Evolutionary conservation across 2,113 vertebrate species (phyloP).

Genomic region (Syngnathus typhle): DNA sequence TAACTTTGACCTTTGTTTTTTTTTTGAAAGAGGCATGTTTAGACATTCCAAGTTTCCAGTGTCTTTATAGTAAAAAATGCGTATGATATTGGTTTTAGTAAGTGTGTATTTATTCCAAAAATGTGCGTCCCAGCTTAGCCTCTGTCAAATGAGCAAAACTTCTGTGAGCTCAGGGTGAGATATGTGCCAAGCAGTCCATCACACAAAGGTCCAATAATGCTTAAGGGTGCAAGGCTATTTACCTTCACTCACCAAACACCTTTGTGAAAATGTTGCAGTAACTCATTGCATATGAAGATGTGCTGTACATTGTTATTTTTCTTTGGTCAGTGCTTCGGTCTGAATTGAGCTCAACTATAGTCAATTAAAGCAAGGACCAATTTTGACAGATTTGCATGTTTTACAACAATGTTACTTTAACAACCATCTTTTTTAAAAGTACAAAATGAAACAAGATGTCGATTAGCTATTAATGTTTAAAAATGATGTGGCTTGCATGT

Average conservation of each 20-base stretch:
- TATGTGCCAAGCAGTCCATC: slow-evolving; percentile 11
- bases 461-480: too few relatives aligned
- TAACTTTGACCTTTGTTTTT: background rate
- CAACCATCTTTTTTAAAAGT: too few relatives aligned
- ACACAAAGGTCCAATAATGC: slow-evolving; percentile 17
- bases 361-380: slow-evolving; percentile 9
- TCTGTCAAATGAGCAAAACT: slow-evolving; percentile 12
- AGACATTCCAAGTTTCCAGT: background rate
- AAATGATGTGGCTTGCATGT: too few relatives aligned
- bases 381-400: too few relatives aligned
- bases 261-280: slow-evolving; percentile 20
- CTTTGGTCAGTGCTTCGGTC: slow-evolving; percentile 22
- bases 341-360: slow-evolving; percentile 25
- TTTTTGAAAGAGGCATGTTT: slow-evolving; percentile 2
- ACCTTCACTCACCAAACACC: slow-evolving; percentile 10
- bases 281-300: slow-evolving; percentile 15
- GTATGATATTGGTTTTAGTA: slow-evolving; percentile 24
- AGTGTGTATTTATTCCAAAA: slow-evolving; percentile 21
- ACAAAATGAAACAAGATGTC: too few relatives aligned
- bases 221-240: slow-evolving; percentile 5
- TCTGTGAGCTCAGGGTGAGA: slow-evolving; percentile 5
- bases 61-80: slow-evolving; percentile 29
- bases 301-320: slow-evolving; percentile 17
- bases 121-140: slow-evolving; percentile 1
- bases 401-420: too few relatives aligned